Percentiles rank a stretch among this genome's conserved stretches.
These are phyloP conservation scores for Cladopsammia gracilis DNA, from an alignment of 64 coral and sea anemone genomes.

Conservation along the genomic window DNA sequence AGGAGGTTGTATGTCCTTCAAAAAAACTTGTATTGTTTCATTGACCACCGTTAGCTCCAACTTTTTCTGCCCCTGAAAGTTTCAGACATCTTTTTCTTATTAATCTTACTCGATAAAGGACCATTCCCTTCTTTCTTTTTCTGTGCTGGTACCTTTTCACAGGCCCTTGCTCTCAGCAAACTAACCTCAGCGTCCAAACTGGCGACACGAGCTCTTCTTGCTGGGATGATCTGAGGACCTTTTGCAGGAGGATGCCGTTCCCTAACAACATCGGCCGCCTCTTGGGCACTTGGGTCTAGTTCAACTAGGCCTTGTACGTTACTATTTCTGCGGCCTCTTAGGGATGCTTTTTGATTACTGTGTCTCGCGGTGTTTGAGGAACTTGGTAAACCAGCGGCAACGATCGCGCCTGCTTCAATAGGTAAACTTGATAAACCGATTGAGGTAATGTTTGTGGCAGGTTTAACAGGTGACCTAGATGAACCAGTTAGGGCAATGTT, in stretches of 20 bases:
- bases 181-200: not conserved
- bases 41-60: too few species aligned
- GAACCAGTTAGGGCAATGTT: too few species aligned
- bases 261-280: not conserved
- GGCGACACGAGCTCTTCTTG: not conserved
- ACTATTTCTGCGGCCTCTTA: not conserved
- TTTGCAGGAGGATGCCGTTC: constrained; percentile 1
- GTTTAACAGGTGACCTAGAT: too few species aligned
- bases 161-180: not conserved
- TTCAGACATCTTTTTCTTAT: not conserved
- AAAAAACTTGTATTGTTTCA: too few species aligned
- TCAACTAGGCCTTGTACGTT: not conserved
- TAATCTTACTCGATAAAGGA: not conserved
- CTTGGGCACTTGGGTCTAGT: not conserved
- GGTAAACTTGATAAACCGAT: too few species aligned
- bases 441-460: too few species aligned
- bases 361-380: not conserved
- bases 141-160: not conserved
- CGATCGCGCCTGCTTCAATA: too few species aligned
- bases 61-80: too few species aligned
- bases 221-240: not conserved
- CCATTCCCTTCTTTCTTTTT: not conserved
- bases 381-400: not conserved
- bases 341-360: not conserved
- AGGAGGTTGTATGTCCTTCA: too few species aligned